Evolutionary conservation across 2,113 vertebrate genomes (phyloP).

Genomic region (Vombatus ursinus): DNA sequence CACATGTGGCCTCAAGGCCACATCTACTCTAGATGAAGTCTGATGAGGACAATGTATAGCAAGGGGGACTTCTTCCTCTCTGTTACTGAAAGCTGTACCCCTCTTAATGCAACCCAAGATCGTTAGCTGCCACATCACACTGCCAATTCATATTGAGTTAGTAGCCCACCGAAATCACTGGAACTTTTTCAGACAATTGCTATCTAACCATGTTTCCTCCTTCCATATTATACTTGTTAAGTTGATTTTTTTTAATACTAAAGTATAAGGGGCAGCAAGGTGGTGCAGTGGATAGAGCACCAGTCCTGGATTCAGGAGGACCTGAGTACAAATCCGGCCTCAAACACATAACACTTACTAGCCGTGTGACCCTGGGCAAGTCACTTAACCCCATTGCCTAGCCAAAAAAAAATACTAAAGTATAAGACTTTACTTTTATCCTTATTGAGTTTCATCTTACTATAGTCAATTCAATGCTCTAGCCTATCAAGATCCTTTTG

Average conservation of each 20-base stretch:
- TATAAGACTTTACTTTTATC: background rate
- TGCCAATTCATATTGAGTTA: background rate
- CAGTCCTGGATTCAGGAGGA: too few species aligned
- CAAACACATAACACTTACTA: too few species aligned
- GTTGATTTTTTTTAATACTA: background rate
- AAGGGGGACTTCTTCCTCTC: background rate
- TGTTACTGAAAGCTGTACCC: background rate
- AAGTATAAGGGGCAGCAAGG: too few species aligned
- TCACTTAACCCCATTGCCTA: too few species aligned
- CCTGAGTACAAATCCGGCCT: too few species aligned
- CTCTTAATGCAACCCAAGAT: background rate
- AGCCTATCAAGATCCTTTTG: background rate
- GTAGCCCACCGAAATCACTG: background rate
- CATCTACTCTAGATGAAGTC: background rate
- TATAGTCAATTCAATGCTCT: background rate
- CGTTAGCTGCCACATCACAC: background rate
- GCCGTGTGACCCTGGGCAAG: too few species aligned
- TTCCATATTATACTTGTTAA: background rate
- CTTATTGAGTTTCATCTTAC: background rate
- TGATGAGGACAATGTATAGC: background rate
- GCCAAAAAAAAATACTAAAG: too few species aligned
- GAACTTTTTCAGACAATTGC: background rate
- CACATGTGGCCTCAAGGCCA: too few species aligned
- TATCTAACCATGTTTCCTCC: background rate
- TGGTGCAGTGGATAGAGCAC: too few species aligned